These are phyloP conservation scores for Acanthosepion esculentum DNA, from an alignment of 2,888 invertebrate species.

Conservation along the genomic window DNA sequence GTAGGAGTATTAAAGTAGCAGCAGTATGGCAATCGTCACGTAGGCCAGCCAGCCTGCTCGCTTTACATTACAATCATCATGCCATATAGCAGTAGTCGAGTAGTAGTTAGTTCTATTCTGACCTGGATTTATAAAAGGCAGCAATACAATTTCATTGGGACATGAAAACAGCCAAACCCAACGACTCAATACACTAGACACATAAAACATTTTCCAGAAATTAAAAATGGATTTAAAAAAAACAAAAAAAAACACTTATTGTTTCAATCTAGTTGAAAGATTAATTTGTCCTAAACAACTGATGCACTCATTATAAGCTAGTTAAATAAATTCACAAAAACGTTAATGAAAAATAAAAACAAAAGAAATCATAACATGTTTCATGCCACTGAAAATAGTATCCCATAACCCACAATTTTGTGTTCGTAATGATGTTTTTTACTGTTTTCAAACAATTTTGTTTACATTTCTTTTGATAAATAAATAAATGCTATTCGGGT, in stretches of 20 bases:
- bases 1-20: too few relatives aligned
- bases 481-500: background rate
- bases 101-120: background rate
- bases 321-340: background rate
- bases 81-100: background rate
- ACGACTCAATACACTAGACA: background rate
- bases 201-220: background rate
- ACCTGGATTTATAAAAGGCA: background rate
- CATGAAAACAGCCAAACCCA: background rate
- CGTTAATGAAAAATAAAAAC: background rate
- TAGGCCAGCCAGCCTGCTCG: background rate
- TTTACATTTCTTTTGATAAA: background rate
- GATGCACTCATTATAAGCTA: background rate
- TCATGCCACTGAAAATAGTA: background rate
- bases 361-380: background rate
- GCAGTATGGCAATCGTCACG: background rate
- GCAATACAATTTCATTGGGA: slow-evolving; percentile 1
- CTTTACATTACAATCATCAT: background rate
- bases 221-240: background rate
- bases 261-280: background rate
- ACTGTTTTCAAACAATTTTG: background rate
- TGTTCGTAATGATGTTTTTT: background rate
- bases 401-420: background rate
- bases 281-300: background rate
- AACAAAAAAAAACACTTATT: too few relatives aligned